Conservation (phyloP, 2,113 vertebrate species). For the Gymnobelideus leadbeateri region DNA sequence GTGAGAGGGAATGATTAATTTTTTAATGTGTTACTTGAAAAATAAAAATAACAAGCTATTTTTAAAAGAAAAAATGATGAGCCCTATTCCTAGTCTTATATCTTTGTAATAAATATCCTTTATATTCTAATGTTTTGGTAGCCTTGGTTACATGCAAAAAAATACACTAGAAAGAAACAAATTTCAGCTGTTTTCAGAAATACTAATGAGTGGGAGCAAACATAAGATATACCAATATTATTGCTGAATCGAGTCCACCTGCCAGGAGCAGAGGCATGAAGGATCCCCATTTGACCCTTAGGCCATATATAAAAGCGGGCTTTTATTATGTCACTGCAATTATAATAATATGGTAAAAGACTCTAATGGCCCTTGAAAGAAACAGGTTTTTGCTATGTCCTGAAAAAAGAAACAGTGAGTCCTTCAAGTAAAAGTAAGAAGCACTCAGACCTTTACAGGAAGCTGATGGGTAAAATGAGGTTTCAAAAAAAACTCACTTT, state of each 20-base stretch:
- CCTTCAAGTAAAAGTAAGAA: neutral
- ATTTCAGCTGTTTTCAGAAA: neutral
- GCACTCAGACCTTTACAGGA: neutral
- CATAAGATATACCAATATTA: neutral
- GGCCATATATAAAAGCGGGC: neutral
- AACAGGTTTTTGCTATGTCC: neutral
- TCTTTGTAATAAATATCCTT: neutral
- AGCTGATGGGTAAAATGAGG: neutral
- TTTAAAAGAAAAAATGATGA: neutral
- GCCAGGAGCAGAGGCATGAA: neutral
- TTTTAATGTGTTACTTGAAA: neutral
- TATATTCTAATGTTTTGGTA: neutral
- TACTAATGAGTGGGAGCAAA: neutral
- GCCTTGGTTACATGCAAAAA: neutral
- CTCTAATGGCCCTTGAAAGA: neutral
- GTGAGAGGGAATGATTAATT: neutral
- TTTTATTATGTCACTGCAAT: neutral
- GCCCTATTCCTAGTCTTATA: neutral
- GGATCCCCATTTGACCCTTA: neutral
- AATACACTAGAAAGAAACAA: neutral
- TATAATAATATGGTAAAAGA: neutral
- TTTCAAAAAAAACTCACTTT: neutral
- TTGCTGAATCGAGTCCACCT: neutral
- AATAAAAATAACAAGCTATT: neutral
- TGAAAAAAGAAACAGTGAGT: neutral